Evolutionary conservation across 2,888 invertebrate genomes (phyloP), one percentile per base, ranked within the genome.

Genomic region (Chymomyza fuscimana): DNA sequence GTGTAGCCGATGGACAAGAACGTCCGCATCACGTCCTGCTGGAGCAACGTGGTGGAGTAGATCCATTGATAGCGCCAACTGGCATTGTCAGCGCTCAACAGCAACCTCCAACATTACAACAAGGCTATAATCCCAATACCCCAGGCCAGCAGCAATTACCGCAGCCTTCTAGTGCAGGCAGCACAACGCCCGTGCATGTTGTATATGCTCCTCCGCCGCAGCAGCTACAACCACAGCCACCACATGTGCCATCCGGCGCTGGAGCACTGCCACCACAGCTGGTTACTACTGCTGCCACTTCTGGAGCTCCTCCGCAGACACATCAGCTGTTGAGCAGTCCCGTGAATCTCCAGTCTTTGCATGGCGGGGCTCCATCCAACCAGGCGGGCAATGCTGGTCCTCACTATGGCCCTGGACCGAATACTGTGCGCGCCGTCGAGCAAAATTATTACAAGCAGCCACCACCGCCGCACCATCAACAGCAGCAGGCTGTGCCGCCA

Each of bases 401-500:
- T 59, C 63, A 72, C 68, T 7, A 66, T 16, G 70, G 67, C 54
- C 59, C 67, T 16, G 92, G 93, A 22, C 93, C 94, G 9, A 93
- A 94, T 74, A 94, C 94, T 0, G 92, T 94, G 19, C 94, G 94
- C 72, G 94, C 94, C 75, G 94, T 94, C 7, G 94, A 94, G 80
- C 94, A 94, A 82, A 94, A 93, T n/a, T 94, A 94, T 81, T 94
- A 94, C 79, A 93, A 94, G 6, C 90, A 89, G 63, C 93, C 93
- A 80, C 93, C 93, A 1, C 93, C 93, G 66, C 93, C 93, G 82
- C 93, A 93, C 79, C 90, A 90, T 73, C 92, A 94, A 69, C 95
- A 95, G 50, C 76, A 75, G 54, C 88, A 80, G 93, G 95, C 51
- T 10, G 58, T 58, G 12, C 9, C 95, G 95, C 87, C 94, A 95